These are phyloP conservation scores for Lordiphosa mommai DNA, from an alignment of 1,140 invertebrate genomes.

Conservation along the genomic window DNA sequence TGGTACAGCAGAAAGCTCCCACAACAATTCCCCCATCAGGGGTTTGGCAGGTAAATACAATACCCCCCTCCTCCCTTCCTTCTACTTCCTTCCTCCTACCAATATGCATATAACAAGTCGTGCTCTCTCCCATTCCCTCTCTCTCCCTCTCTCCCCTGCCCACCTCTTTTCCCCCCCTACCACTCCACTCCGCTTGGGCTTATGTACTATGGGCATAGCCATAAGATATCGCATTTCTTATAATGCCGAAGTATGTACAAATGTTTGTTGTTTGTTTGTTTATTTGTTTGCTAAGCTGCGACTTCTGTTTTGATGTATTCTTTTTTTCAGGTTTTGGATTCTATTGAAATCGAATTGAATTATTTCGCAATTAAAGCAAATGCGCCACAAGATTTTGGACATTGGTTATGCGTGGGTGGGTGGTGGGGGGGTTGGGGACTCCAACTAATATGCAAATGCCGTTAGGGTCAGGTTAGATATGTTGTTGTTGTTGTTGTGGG, in stretches of 20 bases:
- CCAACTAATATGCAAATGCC: constrained; percentile 61
- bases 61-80: not conserved
- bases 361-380: constrained; percentile 23
- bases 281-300: constrained; percentile 64
- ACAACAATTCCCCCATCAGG: constrained; percentile 27
- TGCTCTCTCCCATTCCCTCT: constrained; percentile 48
- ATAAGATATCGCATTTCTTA: constrained; percentile 77
- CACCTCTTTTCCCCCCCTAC: constrained; percentile 18
- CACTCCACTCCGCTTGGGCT: constrained; percentile 34
- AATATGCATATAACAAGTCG: constrained; percentile 57
- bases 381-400: constrained; percentile 2
- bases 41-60: constrained; percentile 60
- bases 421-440: not conserved
- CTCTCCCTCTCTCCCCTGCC: constrained; percentile 5
- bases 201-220: constrained; percentile 67
- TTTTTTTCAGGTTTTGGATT: constrained; percentile 17
- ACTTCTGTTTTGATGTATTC: constrained; percentile 66
- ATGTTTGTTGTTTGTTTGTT: constrained; percentile 54
- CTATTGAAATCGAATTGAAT: constrained; percentile 48
- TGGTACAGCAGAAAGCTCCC: not conserved
- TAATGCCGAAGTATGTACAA: constrained; percentile 51
- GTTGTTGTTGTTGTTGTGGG: constrained; percentile 36
- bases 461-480: constrained; percentile 20
- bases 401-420: not conserved
- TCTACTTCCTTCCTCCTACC: no score